These are phyloP conservation scores for Acanthosepion pharaonis DNA, from an alignment of 2,888 invertebrate species.

Conservation along the genomic window DNA sequence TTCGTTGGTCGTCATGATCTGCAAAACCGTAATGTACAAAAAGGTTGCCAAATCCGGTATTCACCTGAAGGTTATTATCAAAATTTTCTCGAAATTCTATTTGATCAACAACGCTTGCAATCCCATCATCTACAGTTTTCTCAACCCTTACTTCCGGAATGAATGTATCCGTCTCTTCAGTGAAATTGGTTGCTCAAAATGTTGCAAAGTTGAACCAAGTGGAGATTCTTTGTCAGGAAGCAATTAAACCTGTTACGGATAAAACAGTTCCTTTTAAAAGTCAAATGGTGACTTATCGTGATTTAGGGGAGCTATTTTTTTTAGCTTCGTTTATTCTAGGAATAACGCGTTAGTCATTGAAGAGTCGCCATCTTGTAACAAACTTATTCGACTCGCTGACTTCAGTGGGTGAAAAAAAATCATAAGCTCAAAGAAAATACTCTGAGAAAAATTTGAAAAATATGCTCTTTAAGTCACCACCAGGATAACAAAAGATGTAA, in stretches of 20 bases:
- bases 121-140: conserved; percentile 61
- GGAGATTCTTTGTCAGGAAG: conserved; percentile 13
- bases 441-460: neutral
- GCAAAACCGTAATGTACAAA: conserved; percentile 52
- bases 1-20: conserved; percentile 54
- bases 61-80: conserved; percentile 50
- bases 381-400: neutral
- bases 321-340: neutral
- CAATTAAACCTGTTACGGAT: neutral
- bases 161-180: neutral
- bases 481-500: no score
- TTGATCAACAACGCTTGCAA: conserved; percentile 60
- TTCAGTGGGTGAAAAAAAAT: neutral
- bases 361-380: neutral
- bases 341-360: neutral
- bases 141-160: conserved; percentile 57
- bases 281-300: neutral
- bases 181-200: neutral
- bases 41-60: conserved; percentile 49
- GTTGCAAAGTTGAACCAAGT: conserved; percentile 24
- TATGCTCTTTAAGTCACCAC: no score
- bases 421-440: neutral
- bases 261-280: neutral
- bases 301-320: neutral
- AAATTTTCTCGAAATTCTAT: conserved; percentile 58